phyloP scores from a whole-genome alignment of 1,140 invertebrate genomes.

The Stegodyphus mimosarum region DNA sequence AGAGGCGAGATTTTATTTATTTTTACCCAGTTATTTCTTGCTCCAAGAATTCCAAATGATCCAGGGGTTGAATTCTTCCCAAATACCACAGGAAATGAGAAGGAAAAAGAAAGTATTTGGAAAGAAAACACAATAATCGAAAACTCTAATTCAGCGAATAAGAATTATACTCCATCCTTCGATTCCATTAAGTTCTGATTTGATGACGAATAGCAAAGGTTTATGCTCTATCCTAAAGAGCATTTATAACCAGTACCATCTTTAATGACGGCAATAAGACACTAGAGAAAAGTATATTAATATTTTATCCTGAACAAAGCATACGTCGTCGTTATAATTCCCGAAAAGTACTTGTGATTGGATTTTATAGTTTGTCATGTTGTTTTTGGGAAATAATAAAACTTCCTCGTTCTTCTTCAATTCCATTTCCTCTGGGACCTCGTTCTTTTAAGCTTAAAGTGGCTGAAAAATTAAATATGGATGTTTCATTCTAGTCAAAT shows the following conservation, averaged over 20 bases:
- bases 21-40: neutral
- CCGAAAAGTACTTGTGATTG: no score
- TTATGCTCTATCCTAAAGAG: slow-evolving; percentile 7
- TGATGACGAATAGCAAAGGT: slow-evolving; percentile 42
- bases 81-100: slow-evolving; percentile 41
- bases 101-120: slow-evolving; percentile 18
- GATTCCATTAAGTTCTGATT: slow-evolving; percentile 54
- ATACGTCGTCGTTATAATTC: no score
- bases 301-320: no score
- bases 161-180: slow-evolving; percentile 45
- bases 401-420: no score
- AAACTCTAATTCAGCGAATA: slow-evolving; percentile 47
- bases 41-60: slow-evolving; percentile 41
- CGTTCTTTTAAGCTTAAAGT: no score
- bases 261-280: slow-evolving; percentile 39
- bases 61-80: slow-evolving; percentile 21
- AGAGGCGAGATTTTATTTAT: slow-evolving; percentile 7
- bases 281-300: no score
- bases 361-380: no score
- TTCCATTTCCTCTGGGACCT: no score
- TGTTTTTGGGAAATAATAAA: no score
- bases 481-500: no score
- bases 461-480: no score
- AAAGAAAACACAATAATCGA: slow-evolving; percentile 6
- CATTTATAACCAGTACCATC: neutral